Conservation (phyloP, 2,113 vertebrate genomes). For the Rhadina sibilatrix region DNA sequence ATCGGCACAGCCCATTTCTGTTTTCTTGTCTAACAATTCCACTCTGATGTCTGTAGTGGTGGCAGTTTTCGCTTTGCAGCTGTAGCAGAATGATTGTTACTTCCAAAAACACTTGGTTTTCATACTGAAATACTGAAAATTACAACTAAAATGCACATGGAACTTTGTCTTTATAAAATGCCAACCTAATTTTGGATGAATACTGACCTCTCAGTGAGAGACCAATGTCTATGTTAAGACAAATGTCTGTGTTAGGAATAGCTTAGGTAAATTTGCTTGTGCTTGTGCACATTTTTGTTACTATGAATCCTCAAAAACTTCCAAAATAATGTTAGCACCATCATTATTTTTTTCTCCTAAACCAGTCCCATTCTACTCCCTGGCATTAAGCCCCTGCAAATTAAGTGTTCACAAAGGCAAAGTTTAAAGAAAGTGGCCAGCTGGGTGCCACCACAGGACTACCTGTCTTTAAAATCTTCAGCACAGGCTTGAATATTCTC, state of each 20-base stretch:
- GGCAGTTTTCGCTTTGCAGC: neutral
- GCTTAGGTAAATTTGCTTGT: neutral
- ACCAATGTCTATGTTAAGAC: neutral
- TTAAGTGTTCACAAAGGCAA: neutral
- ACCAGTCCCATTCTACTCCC: neutral
- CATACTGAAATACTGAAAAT: neutral
- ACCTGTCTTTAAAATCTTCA: conserved; percentile 92
- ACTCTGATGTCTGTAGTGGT: neutral
- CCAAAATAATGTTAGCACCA: neutral
- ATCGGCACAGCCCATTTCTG: neutral
- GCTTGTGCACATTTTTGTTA: neutral
- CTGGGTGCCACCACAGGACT: neutral
- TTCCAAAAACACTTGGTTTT: neutral
- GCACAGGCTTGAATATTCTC: conserved; percentile 90
- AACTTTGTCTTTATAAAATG: neutral
- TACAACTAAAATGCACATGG: neutral
- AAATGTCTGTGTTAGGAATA: neutral
- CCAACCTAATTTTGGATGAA: neutral
- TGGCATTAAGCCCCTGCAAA: neutral
- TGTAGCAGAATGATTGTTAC: neutral
- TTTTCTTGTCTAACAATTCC: neutral
- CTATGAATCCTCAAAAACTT: neutral
- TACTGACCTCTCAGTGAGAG: neutral
- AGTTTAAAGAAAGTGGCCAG: neutral
- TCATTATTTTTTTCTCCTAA: neutral